A percentile compares a stretch with the other conserved stretches of the same genome.
Evolutionary conservation across 1,140 invertebrate genomes (phyloP).

Genomic region (Lycorma delicatula): DNA sequence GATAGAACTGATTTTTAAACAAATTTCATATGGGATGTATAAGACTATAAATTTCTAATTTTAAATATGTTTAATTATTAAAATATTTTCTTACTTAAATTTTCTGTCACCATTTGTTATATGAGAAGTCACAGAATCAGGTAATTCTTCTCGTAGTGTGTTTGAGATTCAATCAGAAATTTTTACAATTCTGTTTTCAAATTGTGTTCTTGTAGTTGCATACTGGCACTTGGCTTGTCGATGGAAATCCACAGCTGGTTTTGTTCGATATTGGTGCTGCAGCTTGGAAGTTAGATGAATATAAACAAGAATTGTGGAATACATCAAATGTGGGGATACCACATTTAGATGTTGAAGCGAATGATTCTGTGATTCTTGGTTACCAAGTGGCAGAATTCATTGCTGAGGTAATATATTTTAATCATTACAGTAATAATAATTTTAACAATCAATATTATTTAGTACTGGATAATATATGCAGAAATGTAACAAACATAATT

Average conservation of each 20-base stretch:
- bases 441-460: too few relatives aligned
- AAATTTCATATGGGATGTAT: too few relatives aligned
- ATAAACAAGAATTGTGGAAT: slow-evolving; percentile 90
- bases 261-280: slow-evolving; percentile 96
- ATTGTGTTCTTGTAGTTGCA: slow-evolving; percentile 50
- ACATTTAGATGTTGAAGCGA: slow-evolving; percentile 90
- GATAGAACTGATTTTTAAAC: too few relatives aligned
- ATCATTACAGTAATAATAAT: too few relatives aligned
- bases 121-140: not conserved
- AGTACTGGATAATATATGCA: too few relatives aligned
- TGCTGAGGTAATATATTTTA: slow-evolving; percentile 50
- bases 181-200: not conserved
- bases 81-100: too few relatives aligned
- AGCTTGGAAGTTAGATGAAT: slow-evolving; percentile 92
- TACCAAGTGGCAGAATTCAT: slow-evolving; percentile 94
- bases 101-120: too few relatives aligned
- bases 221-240: slow-evolving; percentile 96
- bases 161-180: not conserved
- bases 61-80: too few relatives aligned
- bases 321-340: slow-evolving; percentile 84
- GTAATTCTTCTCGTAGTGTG: not conserved
- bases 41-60: too few relatives aligned
- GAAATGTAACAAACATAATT: too few relatives aligned
- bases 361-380: slow-evolving; percentile 95
- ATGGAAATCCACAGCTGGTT: slow-evolving; percentile 97